Base-by-base conservation (phyloP, 2,888 invertebrate genomes). In the Dromius quadrimaculatus region DNA sequence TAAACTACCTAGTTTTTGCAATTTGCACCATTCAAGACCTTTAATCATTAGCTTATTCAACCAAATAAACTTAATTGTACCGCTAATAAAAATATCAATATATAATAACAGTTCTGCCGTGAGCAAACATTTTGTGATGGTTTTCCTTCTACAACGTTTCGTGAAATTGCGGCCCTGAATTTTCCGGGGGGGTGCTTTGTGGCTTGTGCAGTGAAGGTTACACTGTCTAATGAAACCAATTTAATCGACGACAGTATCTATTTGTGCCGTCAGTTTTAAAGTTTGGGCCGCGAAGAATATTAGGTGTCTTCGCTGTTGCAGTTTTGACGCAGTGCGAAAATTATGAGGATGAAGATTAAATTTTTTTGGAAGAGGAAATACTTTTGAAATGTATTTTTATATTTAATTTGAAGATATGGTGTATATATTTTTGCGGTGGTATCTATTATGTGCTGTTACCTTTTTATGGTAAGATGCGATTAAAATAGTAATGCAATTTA, bases 151-250 rank as follows among this genome's bases (percentile, higher is more conserved):
- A n/a, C n/a, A n/a, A n/a, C n/a, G n/a, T n/a, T n/a, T n/a, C n/a
- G n/a, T 9, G 36, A 36, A 36, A 17, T 28, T 13, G 54, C 15
- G 57, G 28, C 57, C 57, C 57, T 57, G 57, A 62, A 38, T 22
- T 41, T 11, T 11, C 20, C 41, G 34, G 23, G 47, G 47, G 47
- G 47, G 11, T 23, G 47, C 47, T 50, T 20, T 50, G 22, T 50
- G 47, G n/a, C n/a, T n/a, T n/a, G n/a, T 8, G 3, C 19, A 11
- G 13, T 17, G 50, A 65, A 65, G 65, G 65, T 50, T 65, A 65
- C 65, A 54, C 17, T 17, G 43, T 65, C 47, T 65, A 65, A 65
- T 65, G 65, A 65, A 47, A 47, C 34, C 65, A 65, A 65, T 65
- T 65, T 65, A 65, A 54, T 65, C 50, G 50, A 65, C 50, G 43